phyloP scores from a whole-genome alignment of 2,797 vertebrate genomes.

The Parauchenoglanis ngamensis region DNA sequence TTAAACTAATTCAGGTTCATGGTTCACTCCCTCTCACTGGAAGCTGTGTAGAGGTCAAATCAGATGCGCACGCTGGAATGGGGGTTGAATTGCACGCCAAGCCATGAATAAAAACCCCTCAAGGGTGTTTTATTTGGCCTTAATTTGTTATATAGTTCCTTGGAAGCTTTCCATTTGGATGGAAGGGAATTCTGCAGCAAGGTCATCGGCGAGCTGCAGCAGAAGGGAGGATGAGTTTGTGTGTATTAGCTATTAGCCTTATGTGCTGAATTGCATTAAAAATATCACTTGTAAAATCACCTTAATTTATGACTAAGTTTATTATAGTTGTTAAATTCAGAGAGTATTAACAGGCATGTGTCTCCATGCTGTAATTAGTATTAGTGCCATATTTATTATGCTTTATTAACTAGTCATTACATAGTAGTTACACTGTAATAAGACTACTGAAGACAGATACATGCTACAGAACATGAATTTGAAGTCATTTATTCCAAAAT shows the following conservation, averaged over 20 bases:
- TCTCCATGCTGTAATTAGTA: background rate
- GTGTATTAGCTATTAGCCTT: background rate
- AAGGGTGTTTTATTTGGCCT: constrained; percentile 34
- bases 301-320: background rate
- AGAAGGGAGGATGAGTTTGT: background rate
- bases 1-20: constrained; percentile 36
- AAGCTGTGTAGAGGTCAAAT: constrained; percentile 32
- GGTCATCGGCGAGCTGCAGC: constrained; percentile 28
- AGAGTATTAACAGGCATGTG: background rate
- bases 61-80: background rate
- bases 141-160: constrained; percentile 35
- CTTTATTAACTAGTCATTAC: background rate
- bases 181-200: constrained; percentile 27
- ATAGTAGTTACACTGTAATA: background rate
- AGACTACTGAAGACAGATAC: background rate
- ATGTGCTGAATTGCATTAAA: too few species aligned
- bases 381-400: background rate
- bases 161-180: constrained; percentile 40
- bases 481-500: background rate
- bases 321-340: background rate
- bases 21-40: constrained; percentile 24
- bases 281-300: background rate
- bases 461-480: background rate
- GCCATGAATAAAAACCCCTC: constrained; percentile 35
- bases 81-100: constrained; percentile 5